Conservation (phyloP, 1,140 invertebrate genomes). For the Sycophila sp. region DNA sequence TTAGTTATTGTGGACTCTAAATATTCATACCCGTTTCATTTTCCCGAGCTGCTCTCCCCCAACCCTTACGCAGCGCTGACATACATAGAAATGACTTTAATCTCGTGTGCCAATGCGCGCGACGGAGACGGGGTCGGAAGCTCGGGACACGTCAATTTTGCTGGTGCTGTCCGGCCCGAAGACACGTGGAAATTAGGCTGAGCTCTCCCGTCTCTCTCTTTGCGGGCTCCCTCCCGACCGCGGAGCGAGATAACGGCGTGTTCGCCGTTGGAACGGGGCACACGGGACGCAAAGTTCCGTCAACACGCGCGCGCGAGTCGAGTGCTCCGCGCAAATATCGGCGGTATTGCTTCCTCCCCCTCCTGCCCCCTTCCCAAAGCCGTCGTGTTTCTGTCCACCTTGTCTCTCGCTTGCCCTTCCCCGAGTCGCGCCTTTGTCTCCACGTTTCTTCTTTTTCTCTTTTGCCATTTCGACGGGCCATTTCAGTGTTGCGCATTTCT, state of each 20-base stretch:
- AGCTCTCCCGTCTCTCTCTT: not conserved
- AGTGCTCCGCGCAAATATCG: conserved; percentile 5
- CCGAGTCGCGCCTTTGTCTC: not conserved
- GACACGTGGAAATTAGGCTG: conserved; percentile 2
- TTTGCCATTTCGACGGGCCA: not conserved
- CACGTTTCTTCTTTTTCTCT: not conserved
- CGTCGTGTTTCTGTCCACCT: no score
- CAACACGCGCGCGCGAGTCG: not conserved
- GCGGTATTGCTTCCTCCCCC: not conserved
- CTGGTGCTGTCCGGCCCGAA: not conserved
- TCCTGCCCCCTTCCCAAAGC: no score
- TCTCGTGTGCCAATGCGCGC: not conserved
- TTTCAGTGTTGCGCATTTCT: not conserved
- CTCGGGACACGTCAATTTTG: not conserved
- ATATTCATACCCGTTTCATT: no score
- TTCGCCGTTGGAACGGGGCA: no score
- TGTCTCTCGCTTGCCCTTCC: not conserved
- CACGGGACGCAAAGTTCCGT: no score
- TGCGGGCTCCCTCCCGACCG: not conserved
- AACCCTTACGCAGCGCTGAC: no score
- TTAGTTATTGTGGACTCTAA: no score
- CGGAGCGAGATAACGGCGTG: no score
- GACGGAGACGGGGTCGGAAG: not conserved
- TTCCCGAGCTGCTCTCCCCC: no score
- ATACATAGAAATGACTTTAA: not conserved